Conservation (phyloP, 2,888 invertebrate species). For the Operophtera brumata region DNA sequence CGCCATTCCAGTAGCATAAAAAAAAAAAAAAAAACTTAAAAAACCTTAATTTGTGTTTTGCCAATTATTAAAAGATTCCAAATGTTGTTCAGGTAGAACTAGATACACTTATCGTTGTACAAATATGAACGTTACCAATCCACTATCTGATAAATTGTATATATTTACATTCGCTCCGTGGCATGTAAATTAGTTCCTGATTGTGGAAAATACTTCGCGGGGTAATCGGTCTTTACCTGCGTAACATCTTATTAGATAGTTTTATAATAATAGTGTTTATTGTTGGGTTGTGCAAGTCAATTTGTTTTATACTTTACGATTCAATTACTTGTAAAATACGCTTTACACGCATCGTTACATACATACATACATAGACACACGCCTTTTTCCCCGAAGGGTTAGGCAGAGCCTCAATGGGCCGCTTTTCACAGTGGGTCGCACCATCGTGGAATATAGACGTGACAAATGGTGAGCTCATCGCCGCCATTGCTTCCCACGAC, state of each 20-base stretch:
- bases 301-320: not conserved
- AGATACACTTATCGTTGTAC: conserved; percentile 33
- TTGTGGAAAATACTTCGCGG: conserved; percentile 25
- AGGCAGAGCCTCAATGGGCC: no score
- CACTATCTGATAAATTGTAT: conserved; percentile 29
- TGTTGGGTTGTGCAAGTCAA: not conserved
- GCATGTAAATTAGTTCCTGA: conserved; percentile 31
- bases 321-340: not conserved
- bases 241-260: conserved; percentile 13
- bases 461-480: no score
- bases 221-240: conserved; percentile 18
- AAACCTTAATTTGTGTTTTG: no score
- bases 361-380: no score
- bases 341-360: no score
- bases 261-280: conserved; percentile 14
- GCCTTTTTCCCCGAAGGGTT: no score
- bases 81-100: conserved; percentile 30
- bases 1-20: no score
- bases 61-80: no score
- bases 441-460: no score
- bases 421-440: no score
- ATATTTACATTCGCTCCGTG: conserved; percentile 30
- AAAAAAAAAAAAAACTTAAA: no score
- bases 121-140: conserved; percentile 29
- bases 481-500: no score